Evolutionary conservation across 2,797 vertebrate species (phyloP), one percentile per base, ranked within the genome.

Genomic region (Gadopsis bispinosus): DNA sequence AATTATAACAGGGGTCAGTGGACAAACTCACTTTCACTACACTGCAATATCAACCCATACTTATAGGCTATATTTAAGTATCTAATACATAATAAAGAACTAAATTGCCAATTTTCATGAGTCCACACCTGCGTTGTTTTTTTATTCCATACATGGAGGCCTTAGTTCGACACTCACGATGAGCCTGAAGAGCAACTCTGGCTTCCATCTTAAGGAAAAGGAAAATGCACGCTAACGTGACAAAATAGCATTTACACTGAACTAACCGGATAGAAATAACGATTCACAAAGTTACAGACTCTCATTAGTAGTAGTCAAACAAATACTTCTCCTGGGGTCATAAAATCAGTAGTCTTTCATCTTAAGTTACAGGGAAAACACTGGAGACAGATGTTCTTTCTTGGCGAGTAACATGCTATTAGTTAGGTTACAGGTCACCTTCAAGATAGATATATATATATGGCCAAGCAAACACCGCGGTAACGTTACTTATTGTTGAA

Each of bases 401-500:
- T 4, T 48, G 1, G 3, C 8, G 17, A 66, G 31, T 35, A 31
- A 37, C 12, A 58, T 9, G 22, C 37, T 39, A 0, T 39, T 1
- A 35, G 37, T 39, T 7, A 31, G 0, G 7, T n/a, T 17, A 54
- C 19, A 72, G 4, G 50, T 58, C 50, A 55, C 55, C 12, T 66
- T 67, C 62, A 55, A 4, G 3, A 17, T n/a, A 20, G 1, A 31
- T 19, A 43, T 17, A 19, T 54, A 35, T 0, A 75, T 3, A 85
- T n/a, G 78, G 39, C 20, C 9, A 80, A 75, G 3, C 53, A 77
- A 83, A 65, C 43, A 81, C 41, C 75, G 22, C 35, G 37, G 88
- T 89, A 19, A 8, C 45, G 17, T 47, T 19, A 88, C 83, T 91
- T 87, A 92, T 87, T 79, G 76, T 78, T 74, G 43, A 53, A 53